Percentiles rank a stretch among this genome's conserved stretches.
Evolutionary conservation across 2,797 vertebrate species (phyloP).

Genomic region (Sebastes hubbsi): DNA sequence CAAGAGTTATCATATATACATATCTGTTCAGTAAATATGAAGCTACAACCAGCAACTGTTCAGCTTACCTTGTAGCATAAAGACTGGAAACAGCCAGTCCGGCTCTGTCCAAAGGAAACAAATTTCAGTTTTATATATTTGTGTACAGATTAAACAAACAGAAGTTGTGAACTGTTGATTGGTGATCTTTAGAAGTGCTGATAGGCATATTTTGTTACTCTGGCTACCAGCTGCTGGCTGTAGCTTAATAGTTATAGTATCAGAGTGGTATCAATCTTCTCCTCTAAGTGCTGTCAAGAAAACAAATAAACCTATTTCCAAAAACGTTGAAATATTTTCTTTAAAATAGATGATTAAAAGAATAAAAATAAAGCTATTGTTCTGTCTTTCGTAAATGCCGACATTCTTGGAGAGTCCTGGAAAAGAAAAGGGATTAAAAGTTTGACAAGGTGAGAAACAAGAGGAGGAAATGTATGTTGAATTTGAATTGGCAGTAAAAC

Average conservation of each 20-base stretch:
- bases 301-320: not conserved
- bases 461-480: not conserved
- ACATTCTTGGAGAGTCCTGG: not conserved
- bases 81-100: not conserved
- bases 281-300: not conserved
- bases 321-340: not conserved
- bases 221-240: not conserved
- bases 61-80: not conserved
- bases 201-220: not conserved
- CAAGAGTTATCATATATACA: not conserved
- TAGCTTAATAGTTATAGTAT: not conserved
- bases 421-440: not conserved
- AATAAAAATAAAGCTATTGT: not conserved
- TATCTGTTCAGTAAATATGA: not conserved
- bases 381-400: not conserved
- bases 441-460: conserved; percentile 1
- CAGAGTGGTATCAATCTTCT: not conserved
- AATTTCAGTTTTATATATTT: not conserved
- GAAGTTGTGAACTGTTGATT: not conserved
- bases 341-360: not conserved
- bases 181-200: fast-evolving
- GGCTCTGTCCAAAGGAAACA: not conserved
- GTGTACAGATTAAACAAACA: not conserved
- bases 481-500: conserved; percentile 1
- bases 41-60: too few species aligned